Evolutionary conservation across 2,113 vertebrate species (phyloP), one percentile per base, ranked within the genome.

Genomic region (Cololabis saira): DNA sequence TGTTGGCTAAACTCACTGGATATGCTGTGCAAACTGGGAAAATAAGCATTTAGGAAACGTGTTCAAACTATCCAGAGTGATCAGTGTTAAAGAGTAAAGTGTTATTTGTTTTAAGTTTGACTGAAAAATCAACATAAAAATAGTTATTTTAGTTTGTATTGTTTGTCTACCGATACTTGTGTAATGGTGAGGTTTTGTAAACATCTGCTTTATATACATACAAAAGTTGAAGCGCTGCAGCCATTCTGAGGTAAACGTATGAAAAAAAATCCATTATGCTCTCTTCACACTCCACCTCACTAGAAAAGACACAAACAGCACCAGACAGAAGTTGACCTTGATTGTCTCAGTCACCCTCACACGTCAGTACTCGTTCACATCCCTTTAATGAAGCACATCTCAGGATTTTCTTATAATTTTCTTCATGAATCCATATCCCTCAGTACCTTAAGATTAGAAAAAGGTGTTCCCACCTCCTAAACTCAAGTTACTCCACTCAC

Each of bases 251-350:
- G 24, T n/a, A 24, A 22, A n/a, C 55, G 22, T 18, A 17, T 42
- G 19, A 54, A 27, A 52, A 16, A 24, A 15, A 40, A 37, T 10
- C 17, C 2, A 30, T 44, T 15, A 11, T 8, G 44, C 8, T 14
- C 53, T 30, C 8, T n/a, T 2, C 7, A 44, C 18, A 43, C 19
- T 41, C 4, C 37, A 17, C 10, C 9, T 19, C 43, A 41, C 9
- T 42, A 6, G 66, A 1, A 50, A n/a, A 3, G 41, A 7, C 49
- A 61, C 17, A 69, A 33, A 21, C 30, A 65, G 17, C n/a, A 33
- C 2, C 59, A 73, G 58, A 75, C 44, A 44, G 51, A 18, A 63
- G 44, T 33, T 63, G 71, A 53, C 78, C 71, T 84, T 78, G 61
- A 27, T 11, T 15, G 17, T 64, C 67, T 84, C 62, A 11, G 44